These are phyloP conservation scores for Orthosia cruda DNA, from an alignment of 2,888 invertebrate genomes.

Conservation along the genomic window DNA sequence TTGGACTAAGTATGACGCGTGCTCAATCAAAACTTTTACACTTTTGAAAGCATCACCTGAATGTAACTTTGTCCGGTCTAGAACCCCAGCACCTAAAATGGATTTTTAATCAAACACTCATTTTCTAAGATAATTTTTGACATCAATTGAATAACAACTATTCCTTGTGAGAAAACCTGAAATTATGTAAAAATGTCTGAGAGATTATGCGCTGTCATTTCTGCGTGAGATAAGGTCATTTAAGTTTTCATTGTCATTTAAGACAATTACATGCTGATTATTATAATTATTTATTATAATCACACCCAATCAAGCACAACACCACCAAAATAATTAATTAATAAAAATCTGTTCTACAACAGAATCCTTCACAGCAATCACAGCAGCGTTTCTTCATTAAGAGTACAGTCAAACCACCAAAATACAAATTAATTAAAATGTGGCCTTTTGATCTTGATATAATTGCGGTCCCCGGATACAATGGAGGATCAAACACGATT, in stretches of 20 bases:
- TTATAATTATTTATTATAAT: constrained; percentile 10
- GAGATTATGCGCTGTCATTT: no score
- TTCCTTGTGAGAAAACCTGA: no score
- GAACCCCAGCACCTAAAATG: no score
- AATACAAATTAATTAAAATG: constrained; percentile 61
- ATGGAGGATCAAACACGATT: constrained; percentile 61
- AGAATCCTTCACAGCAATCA: constrained; percentile 35
- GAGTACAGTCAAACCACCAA: constrained; percentile 33
- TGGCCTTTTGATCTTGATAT: constrained; percentile 66
- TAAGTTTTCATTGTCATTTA: background rate
- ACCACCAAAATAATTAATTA: constrained; percentile 9
- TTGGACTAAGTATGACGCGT: no score
- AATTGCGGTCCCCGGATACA: constrained; percentile 65
- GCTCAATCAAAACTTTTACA: no score
- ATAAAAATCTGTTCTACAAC: constrained; percentile 29
- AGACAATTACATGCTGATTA: constrained; percentile 6
- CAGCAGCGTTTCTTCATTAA: constrained; percentile 29
- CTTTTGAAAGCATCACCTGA: no score
- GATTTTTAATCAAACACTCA: no score
- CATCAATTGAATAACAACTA: no score
- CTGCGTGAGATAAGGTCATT: no score
- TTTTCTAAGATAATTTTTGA: no score
- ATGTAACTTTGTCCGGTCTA: no score
- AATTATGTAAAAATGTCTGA: no score
- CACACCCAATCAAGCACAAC: constrained; percentile 1